Percentiles rank a stretch among this genome's conserved stretches.
phyloP scores from a whole-genome alignment of 2,113 vertebrate genomes.

The Morone saxatilis region DNA sequence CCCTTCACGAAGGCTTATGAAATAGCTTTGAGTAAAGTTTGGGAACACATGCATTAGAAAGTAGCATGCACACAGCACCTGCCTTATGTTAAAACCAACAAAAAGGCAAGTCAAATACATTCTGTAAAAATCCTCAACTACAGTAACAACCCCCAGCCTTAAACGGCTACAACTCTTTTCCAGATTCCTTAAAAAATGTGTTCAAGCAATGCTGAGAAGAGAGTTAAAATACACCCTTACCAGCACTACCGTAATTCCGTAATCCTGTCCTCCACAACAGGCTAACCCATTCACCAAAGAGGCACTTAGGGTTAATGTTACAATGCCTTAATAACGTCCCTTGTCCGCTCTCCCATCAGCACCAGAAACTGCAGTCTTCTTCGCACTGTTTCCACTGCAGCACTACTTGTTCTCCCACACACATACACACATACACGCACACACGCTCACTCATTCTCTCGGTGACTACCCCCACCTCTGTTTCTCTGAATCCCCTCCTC shows the following conservation, averaged over 20 bases:
- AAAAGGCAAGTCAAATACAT: conserved; percentile 22
- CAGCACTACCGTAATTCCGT: conserved; percentile 78
- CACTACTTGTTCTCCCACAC: conserved; percentile 78
- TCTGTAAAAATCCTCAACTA: conserved; percentile 26
- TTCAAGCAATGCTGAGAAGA: conserved; percentile 57
- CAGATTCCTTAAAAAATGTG: conserved; percentile 51
- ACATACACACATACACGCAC: conserved; percentile 47
- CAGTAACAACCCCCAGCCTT: conserved; percentile 8
- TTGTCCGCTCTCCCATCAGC: conserved; percentile 81
- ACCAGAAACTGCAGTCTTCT: conserved; percentile 84
- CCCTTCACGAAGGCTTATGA: conserved; percentile 1
- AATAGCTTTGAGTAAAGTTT: conserved; percentile 62
- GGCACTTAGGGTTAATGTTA: conserved; percentile 81
- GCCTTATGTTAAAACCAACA: neutral
- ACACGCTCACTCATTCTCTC: conserved; percentile 67
- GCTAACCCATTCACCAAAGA: conserved; percentile 82
- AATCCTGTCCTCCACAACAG: conserved; percentile 76
- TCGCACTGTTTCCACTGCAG: conserved; percentile 84
- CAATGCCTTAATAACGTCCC: conserved; percentile 76
- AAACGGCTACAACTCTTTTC: conserved; percentile 16
- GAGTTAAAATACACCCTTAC: conserved; percentile 80
- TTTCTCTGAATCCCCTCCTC: conserved; percentile 77
- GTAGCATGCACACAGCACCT: conserved; percentile 42
- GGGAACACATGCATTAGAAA: conserved; percentile 51
- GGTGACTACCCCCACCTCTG: conserved; percentile 79